Evolutionary conservation across 2,888 invertebrate genomes (phyloP), one percentile per base, ranked within the genome.

Genomic region (Acleris laterana): DNA sequence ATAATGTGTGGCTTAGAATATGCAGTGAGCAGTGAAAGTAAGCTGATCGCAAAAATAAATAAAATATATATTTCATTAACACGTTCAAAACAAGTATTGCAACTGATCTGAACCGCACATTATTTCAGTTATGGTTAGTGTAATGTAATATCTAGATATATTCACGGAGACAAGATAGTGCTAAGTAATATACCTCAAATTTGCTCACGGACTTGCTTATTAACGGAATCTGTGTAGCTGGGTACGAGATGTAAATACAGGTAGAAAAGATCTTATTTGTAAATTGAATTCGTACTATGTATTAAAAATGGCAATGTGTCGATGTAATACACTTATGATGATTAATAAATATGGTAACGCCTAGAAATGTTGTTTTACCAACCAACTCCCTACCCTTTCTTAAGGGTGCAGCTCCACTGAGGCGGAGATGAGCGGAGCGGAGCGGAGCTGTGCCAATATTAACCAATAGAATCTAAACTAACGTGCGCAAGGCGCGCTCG

Each of bases 281-380:
- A 90, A 89, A 87, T 84, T 79, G 77, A 72, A 74, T 71, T 77
- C 79, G 81, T 88, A n/a, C n/a, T n/a, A 85, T 85, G 84, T 49
- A 49, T 88, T 86, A 85, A 88, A 85, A 88, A 85, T 88, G 90
- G 87, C 89, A 85, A 89, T 83, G 90, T 89, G 89, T 91, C 87
- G 90, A 89, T 92, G 92, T 91, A 90, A 91, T 90, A 91, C 89
- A 90, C 84, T 83, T 88, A 89, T 82, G 79, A 83, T 85, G 75
- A 60, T 68, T 78, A 85, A 86, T 87, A 86, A 91, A 88, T 86
- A 83, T 87, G 88, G 48, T 84, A 84, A 87, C 78, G 87, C 87
- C 85, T 63, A 44, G 46, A 38, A 32, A 46, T 50, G 49, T 60
- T 55, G 42, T 32, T 58, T 57, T 46, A 28, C 7, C 32, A 19